Base-by-base conservation (phyloP, 1,140 invertebrate genomes). In the Coenobita brevimanus region DNA sequence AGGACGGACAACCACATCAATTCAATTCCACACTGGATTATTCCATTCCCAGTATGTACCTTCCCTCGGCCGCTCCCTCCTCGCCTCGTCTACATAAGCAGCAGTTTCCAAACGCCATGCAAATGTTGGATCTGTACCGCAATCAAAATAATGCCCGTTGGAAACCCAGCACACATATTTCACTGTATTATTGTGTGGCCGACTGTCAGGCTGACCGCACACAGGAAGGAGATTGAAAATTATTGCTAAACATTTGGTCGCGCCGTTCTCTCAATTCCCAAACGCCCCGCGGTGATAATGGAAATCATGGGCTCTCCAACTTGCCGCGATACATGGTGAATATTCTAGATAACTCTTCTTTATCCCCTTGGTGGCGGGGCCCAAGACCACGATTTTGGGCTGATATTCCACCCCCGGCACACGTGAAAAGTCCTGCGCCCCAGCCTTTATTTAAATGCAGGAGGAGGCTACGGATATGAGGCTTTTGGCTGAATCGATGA, bases 191-290 rank as follows among this genome's bases (percentile, higher is more conserved):
- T 87, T 87, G 85, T 87, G 85, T 80, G 85, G 85, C 85, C 85
- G 85, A 80, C 85, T 87, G 85, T 87, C 85, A 87, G 85, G 75
- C 85, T 87, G 85, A 87, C 85, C 85, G 78, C 85, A 81, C 85
- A 71, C 60, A 80, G 85, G 85, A 87, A 87, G 85, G 85, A 87
- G 85, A 87, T 87, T 87, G 76, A 87, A 87, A 87, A 87, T 87
- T 87, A 87, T 87, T 87, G 85, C 85, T 87, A 87, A 87, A 87
- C 85, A 87, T 87, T 87, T 87, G 85, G 85, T 87, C 85, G 85
- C 85, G 76, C 85, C 78, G 85, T 81, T 87, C 85, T 87, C 85
- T 87, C 85, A 87, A 87, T 87, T 87, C 85, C 85, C 85, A 78
- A 87, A 87, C 85, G 85, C 85, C 85, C 85, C 50, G 85, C 85